These are phyloP conservation scores for Apamea epomidion DNA, from an alignment of 2,888 invertebrate genomes.

Conservation along the genomic window DNA sequence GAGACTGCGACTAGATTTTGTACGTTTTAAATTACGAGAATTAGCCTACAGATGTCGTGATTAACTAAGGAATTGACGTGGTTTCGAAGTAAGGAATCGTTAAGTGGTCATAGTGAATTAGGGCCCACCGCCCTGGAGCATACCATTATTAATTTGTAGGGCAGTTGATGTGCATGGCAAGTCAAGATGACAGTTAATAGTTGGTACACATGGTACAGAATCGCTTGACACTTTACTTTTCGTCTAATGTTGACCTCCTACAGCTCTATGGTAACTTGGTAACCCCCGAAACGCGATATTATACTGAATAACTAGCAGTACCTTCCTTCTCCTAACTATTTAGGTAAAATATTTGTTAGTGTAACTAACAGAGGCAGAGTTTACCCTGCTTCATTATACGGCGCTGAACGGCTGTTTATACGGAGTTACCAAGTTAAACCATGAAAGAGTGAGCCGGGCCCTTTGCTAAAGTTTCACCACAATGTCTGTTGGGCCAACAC, in stretches of 20 bases:
- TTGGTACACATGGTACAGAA: neutral
- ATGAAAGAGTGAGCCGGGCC: slow-evolving; percentile 50
- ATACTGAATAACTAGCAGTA: no score
- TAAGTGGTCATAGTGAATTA: no score
- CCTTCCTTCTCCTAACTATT: slow-evolving; percentile 5
- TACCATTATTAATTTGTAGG: neutral
- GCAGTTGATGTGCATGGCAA: no score
- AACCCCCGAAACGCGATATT: neutral
- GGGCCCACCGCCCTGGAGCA: neutral
- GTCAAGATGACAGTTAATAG: neutral
- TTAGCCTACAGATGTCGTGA: no score
- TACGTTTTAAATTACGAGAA: no score
- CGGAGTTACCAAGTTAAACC: slow-evolving; percentile 50
- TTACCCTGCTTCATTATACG: slow-evolving; percentile 42
- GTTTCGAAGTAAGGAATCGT: no score
- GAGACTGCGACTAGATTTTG: no score
- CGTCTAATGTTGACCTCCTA: neutral
- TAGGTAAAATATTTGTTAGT: slow-evolving; percentile 30
- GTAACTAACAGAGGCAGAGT: slow-evolving; percentile 32
- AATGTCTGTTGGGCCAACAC: slow-evolving; percentile 14
- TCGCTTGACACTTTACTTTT: neutral
- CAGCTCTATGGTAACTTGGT: neutral
- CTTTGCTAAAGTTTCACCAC: slow-evolving; percentile 47
- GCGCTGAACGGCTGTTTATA: slow-evolving; percentile 30
- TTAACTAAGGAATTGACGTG: no score